These are phyloP conservation scores for Peromyscus attwateri DNA, from an alignment of 2,797 vertebrate genomes.

Conservation along the genomic window DNA sequence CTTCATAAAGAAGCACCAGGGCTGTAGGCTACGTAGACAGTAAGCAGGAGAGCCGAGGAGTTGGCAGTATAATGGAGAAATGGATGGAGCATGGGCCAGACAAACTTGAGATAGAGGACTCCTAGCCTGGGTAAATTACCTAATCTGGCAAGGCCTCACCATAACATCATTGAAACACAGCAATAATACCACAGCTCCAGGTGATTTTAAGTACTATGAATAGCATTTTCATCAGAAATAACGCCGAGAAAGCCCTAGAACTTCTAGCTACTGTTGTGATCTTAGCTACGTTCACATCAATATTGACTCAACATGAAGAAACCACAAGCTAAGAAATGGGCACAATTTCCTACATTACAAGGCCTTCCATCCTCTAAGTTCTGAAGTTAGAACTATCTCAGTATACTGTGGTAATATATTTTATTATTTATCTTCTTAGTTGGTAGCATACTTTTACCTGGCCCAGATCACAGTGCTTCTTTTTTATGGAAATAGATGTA, in stretches of 20 bases:
- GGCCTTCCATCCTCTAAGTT: neutral
- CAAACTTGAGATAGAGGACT: neutral
- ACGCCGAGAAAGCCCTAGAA: neutral
- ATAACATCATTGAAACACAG: neutral
- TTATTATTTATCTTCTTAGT: neutral
- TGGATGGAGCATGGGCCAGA: fast-evolving
- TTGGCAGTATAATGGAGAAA: neutral
- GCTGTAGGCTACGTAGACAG: neutral
- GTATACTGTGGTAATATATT: neutral
- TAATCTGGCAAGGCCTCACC: neutral
- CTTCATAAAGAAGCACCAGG: neutral
- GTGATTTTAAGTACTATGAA: neutral
- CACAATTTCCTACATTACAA: neutral
- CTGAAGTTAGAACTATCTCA: neutral
- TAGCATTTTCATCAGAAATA: neutral
- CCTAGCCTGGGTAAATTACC: neutral
- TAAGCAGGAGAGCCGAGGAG: neutral
- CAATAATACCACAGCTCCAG: neutral
- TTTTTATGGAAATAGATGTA: slow-evolving; percentile 57
- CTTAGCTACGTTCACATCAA: neutral
- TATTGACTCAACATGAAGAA: neutral
- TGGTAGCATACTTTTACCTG: neutral
- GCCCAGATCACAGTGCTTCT: slow-evolving; percentile 33
- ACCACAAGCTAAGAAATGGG: neutral
- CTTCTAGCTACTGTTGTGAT: neutral